Base-by-base conservation (phyloP, 2,797 vertebrate genomes). In the Enteromius radiatus region DNA sequence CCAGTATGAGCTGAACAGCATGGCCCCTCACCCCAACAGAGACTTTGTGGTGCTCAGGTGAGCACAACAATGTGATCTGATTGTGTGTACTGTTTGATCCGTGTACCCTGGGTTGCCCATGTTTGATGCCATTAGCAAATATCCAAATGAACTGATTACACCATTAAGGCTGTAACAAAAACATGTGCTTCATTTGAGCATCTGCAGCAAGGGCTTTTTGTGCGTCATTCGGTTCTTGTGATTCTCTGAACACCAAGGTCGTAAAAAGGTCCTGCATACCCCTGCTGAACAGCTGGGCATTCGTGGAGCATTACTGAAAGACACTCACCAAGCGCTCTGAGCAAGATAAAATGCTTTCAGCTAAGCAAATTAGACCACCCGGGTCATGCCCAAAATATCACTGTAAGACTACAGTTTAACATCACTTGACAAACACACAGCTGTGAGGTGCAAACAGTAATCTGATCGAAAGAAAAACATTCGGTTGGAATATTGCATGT, bases 11-110 rank as follows among this genome's bases (percentile, higher is more conserved):
- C 88, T 97, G 84, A 96, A 96, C 86, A 96, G 95, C 86, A 99
- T 99, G 98, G 96, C 97, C 26, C 98, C 98, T 12, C 98, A 98
- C 82, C 97, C 97, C 0, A 92, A 96, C 91, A 94, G 97, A 86
- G 98, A 99, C 90, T 98, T 98, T 77, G 94, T 98, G 0, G 94
- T 98, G 79, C 94, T 99, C 86, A 96, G 98, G 98, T 98, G 86
- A 92, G 92, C 23, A 64, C 38, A 73, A 47, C 26, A 49, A 14
- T 1, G 5, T 19, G 14, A 28, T 47, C 68, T 47, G 17, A 71
- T 49, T 19, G 43, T 47, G 43, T 47, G 17, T 31, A 71, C 45
- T 31, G 17, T 21, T 71, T 9, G 43, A 49, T 71, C 43, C 26
- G 0, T 45, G 12, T 69, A 6, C n/a, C 5, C 33, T 67, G 21